phyloP scores from a whole-genome alignment of 2,113 vertebrate species.

The Poeciliopsis turrubarensis region DNA sequence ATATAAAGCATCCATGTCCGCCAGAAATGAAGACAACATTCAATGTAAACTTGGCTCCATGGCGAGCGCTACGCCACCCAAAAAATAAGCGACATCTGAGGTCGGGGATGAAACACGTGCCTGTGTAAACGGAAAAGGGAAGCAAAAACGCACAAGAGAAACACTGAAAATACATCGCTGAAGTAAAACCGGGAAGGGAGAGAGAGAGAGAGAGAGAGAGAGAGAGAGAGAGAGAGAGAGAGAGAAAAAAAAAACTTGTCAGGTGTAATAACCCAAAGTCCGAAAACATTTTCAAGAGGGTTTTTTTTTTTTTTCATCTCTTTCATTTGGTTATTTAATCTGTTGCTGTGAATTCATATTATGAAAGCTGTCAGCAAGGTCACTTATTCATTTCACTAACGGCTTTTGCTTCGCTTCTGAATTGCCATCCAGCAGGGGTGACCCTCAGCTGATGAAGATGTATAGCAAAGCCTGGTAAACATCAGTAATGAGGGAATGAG shows the following conservation, averaged over 20 bases:
- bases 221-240: not conserved
- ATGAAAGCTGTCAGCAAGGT: constrained; percentile 58
- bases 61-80: not conserved
- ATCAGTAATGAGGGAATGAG: constrained; percentile 42
- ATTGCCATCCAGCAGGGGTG: constrained; percentile 43
- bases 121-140: constrained; percentile 27
- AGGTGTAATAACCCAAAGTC: constrained; percentile 25
- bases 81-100: constrained; percentile 9
- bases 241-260: constrained; percentile 27
- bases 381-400: constrained; percentile 40
- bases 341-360: constrained; percentile 35
- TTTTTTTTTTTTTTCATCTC: not conserved
- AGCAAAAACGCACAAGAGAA: constrained; percentile 25
- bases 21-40: constrained; percentile 11
- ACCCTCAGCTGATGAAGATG: constrained; percentile 64
- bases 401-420: constrained; percentile 46
- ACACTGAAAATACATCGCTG: constrained; percentile 32
- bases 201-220: not conserved
- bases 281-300: constrained; percentile 21
- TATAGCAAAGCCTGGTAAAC: constrained; percentile 42
- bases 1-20: not conserved
- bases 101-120: constrained; percentile 10
- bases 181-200: constrained; percentile 2
- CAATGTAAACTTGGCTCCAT: constrained; percentile 32
- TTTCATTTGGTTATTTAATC: constrained; percentile 41